phyloP scores from a whole-genome alignment of 2,888 invertebrate species.

The Brachyptera putata region DNA sequence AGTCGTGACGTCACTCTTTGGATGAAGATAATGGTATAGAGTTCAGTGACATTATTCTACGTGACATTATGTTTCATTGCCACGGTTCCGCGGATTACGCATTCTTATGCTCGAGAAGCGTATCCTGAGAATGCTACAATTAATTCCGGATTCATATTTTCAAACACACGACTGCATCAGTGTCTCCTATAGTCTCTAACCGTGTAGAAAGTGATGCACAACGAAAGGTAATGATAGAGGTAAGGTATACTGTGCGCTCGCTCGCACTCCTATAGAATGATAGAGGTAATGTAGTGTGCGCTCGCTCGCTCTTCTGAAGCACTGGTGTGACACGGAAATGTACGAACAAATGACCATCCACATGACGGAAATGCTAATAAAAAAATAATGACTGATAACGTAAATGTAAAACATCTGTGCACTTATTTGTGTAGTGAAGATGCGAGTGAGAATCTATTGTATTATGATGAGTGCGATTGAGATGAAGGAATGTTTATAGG shows the following conservation, averaged over 20 bases:
- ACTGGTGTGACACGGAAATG: constrained; percentile 2
- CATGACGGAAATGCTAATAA: constrained; percentile 3
- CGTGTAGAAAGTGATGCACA: constrained; percentile 6
- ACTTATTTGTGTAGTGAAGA: too few species aligned
- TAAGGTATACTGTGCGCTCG: too few species aligned
- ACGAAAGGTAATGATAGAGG: constrained; percentile 1
- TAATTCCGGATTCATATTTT: background rate
- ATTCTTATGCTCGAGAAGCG: constrained; percentile 15
- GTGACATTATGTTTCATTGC: constrained; percentile 20
- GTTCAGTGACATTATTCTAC: constrained; percentile 16
- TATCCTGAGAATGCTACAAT: background rate
- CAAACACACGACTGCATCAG: background rate
- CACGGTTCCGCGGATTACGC: constrained; percentile 17
- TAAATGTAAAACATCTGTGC: too few species aligned
- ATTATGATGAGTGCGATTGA: too few species aligned
- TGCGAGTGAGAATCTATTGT: too few species aligned
- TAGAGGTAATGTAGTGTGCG: too few species aligned
- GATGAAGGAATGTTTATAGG: too few species aligned
- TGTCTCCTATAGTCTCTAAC: background rate
- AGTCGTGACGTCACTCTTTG: background rate
- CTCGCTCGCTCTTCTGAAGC: too few species aligned
- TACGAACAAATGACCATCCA: background rate
- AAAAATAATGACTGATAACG: too few species aligned
- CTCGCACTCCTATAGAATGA: too few species aligned
- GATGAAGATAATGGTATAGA: background rate